These are phyloP conservation scores for Borostomias antarcticus DNA, from an alignment of 2,797 vertebrate genomes.

Conservation along the genomic window DNA sequence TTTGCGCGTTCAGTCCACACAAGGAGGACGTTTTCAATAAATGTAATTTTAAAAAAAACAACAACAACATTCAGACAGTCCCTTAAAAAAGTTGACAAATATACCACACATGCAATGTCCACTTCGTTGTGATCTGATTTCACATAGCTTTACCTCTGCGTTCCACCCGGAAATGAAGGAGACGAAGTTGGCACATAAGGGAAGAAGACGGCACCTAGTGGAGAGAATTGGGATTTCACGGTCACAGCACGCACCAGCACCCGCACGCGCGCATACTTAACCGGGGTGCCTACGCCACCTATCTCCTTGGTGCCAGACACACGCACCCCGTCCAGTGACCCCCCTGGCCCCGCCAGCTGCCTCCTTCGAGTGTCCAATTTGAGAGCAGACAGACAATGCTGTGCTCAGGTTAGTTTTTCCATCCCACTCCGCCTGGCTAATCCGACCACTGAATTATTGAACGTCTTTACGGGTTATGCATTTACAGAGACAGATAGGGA, in stretches of 20 bases:
- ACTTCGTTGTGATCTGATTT: not conserved
- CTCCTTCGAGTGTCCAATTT: conserved; percentile 35
- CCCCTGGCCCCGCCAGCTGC: not conserved
- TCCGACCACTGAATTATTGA: conserved; percentile 73
- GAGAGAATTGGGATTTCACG: no score
- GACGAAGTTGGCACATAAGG: no score
- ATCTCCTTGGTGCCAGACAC: not conserved
- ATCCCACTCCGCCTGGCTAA: conserved; percentile 54
- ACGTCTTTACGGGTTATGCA: conserved; percentile 44
- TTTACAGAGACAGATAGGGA: not conserved
- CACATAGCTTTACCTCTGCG: not conserved
- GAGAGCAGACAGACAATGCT: conserved; percentile 38
- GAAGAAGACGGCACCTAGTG: no score
- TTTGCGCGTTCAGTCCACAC: not conserved
- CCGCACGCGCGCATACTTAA: conserved; percentile 13
- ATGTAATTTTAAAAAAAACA: no score
- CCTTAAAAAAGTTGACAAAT: no score
- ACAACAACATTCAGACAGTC: no score
- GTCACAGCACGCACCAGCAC: not conserved
- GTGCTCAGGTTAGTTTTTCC: conserved; percentile 67
- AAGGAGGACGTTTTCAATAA: not conserved
- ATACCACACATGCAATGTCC: no score
- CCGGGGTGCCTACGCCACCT: no score
- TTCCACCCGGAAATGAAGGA: no score
- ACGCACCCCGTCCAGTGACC: not conserved